Evolutionary conservation across 2,888 invertebrate species (phyloP).

Genomic region (Drosophila paranaensis): DNA sequence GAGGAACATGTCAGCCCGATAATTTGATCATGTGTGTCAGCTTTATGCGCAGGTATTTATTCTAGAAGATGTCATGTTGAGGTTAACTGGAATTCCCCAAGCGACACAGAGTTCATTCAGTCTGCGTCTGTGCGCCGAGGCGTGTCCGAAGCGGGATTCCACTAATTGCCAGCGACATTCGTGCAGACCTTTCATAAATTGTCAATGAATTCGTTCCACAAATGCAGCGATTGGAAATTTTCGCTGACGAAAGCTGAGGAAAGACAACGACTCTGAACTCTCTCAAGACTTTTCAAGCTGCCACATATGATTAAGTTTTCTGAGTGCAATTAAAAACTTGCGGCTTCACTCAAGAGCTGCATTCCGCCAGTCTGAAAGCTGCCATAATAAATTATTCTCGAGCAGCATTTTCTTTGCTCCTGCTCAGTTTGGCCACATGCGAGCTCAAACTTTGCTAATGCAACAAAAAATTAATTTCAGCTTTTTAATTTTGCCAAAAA

Average conservation of each 20-base stretch:
- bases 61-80: conserved; percentile 47
- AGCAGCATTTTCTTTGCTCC: conserved; percentile 1
- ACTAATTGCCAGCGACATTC: conserved; percentile 58
- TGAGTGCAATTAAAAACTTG: conserved; percentile 33
- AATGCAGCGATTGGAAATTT: conserved; percentile 20
- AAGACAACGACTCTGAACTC: neutral
- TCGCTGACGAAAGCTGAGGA: neutral
- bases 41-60: conserved; percentile 38
- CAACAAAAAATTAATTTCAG: conserved; percentile 17
- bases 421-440: conserved; percentile 1
- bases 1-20: conserved; percentile 56
- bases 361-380: neutral
- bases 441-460: conserved; percentile 29
- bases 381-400: conserved; percentile 17
- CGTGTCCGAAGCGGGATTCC: conserved; percentile 28
- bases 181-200: conserved; percentile 6
- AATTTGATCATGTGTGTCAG: conserved; percentile 69
- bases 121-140: conserved; percentile 16
- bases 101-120: neutral
- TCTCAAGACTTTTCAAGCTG: neutral
- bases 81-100: conserved; percentile 68
- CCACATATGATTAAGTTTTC: conserved; percentile 14
- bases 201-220: conserved; percentile 10
- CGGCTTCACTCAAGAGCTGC: conserved; percentile 1
- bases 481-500: conserved; percentile 7